These are phyloP conservation scores for Spondyliosoma cantharus DNA, from an alignment of 2,797 vertebrate species.

Conservation along the genomic window DNA sequence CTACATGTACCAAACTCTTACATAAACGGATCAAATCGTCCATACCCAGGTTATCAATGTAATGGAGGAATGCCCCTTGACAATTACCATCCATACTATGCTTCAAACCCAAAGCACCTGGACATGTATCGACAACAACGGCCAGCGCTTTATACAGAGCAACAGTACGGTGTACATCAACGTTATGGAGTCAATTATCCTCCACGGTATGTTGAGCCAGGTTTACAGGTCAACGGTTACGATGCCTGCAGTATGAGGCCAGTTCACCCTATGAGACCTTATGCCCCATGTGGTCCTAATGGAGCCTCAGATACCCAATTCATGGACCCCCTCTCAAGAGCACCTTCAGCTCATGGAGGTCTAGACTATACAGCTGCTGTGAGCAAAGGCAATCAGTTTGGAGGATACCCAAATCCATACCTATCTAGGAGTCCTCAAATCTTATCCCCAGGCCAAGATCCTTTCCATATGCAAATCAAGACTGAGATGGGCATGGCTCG, in stretches of 20 bases:
- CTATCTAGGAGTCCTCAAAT: conserved; percentile 81
- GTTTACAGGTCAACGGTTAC: conserved; percentile 90
- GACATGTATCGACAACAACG: conserved; percentile 90
- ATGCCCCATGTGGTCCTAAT: conserved; percentile 83
- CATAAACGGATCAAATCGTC: conserved; percentile 89
- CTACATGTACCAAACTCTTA: conserved; percentile 88
- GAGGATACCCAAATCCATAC: conserved; percentile 84
- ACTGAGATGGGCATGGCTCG: conserved; percentile 82
- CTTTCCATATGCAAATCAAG: conserved; percentile 89
- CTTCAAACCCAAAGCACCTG: conserved; percentile 89
- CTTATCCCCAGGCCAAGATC: conserved; percentile 83
- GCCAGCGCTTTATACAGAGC: conserved; percentile 89
- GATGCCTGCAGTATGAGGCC: conserved; percentile 85
- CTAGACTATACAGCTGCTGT: conserved; percentile 84
- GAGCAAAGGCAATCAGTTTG: conserved; percentile 86
- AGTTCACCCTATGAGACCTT: conserved; percentile 85
- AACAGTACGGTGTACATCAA: conserved; percentile 88
- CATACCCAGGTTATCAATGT: conserved; percentile 90
- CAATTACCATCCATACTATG: conserved; percentile 87
- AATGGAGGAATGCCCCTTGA: conserved; percentile 90
- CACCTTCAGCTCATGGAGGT: conserved; percentile 81
- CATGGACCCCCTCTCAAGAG: conserved; percentile 85
- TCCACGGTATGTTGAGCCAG: conserved; percentile 86
- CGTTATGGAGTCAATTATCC: conserved; percentile 89
- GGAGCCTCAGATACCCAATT: conserved; percentile 85